Conservation (phyloP, 2,888 invertebrate species). For the Automeris io region DNA sequence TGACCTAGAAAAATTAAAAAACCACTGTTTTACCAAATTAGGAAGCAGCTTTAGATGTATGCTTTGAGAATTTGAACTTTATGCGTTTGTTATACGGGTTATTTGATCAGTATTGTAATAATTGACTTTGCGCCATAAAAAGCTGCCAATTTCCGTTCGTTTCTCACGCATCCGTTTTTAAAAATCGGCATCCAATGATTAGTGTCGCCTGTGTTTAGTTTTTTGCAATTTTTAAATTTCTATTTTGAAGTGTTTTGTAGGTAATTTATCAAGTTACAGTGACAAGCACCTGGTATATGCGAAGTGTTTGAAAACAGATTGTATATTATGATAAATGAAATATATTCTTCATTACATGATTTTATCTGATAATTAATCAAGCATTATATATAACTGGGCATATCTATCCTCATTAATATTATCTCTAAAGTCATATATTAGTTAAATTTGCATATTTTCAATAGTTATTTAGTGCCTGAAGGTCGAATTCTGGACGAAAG, state of each 20-base stretch:
- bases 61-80: conserved; percentile 19
- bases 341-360: too few species aligned
- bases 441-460: too few species aligned
- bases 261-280: conserved; percentile 55
- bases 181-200: conserved; percentile 68
- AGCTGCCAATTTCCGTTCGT: conserved; percentile 72
- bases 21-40: conserved; percentile 8
- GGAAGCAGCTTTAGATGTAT: not conserved
- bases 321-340: not conserved
- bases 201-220: conserved; percentile 63
- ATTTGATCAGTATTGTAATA: conserved; percentile 7
- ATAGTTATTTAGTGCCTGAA: too few species aligned
- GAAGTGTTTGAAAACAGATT: conserved; percentile 11
- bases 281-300: conserved; percentile 54
- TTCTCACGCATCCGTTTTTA: conserved; percentile 64
- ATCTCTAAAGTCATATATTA: too few species aligned
- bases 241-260: conserved; percentile 43
- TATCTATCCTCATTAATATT: too few species aligned
- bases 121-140: conserved; percentile 40
- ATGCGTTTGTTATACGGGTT: conserved; percentile 15
- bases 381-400: too few species aligned
- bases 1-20: conserved; percentile 67
- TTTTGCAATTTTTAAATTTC: conserved; percentile 48
- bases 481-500: too few species aligned
- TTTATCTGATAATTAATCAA: too few species aligned